These are phyloP conservation scores for Orchesellides sinensis DNA, from an alignment of 2,888 invertebrate genomes.

Conservation along the genomic window DNA sequence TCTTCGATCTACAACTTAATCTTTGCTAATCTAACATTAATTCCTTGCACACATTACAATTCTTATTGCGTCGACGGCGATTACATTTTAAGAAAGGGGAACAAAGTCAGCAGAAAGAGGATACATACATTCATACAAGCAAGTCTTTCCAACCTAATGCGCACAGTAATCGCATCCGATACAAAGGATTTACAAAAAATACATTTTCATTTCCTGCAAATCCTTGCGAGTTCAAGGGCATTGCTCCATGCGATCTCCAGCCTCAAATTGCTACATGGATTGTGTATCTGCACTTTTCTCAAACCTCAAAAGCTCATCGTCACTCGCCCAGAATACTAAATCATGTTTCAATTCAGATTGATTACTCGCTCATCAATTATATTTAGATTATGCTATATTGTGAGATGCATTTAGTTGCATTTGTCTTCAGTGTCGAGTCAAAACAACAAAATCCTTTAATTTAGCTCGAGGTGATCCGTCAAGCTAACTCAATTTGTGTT, in stretches of 20 bases:
- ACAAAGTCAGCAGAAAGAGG: background rate
- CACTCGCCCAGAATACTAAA: background rate
- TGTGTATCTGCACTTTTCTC: too few species aligned
- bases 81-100: background rate
- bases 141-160: background rate
- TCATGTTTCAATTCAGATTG: background rate
- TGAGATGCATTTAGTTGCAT: background rate
- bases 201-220: slow-evolving; percentile 31
- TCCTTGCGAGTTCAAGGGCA: too few species aligned
- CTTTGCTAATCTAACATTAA: slow-evolving; percentile 55
- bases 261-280: too few species aligned
- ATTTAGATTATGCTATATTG: background rate
- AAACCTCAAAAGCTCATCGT: too few species aligned
- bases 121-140: background rate
- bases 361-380: background rate
- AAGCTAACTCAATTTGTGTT: too few species aligned
- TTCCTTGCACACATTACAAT: slow-evolving; percentile 48
- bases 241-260: too few species aligned
- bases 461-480: background rate
- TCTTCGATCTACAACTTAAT: slow-evolving; percentile 53
- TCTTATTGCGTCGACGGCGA: slow-evolving; percentile 7
- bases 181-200: slow-evolving; percentile 1
- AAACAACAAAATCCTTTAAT: background rate
- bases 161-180: background rate
- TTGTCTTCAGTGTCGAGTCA: background rate